phyloP scores from a whole-genome alignment of 1,140 invertebrate species.

The Homarus americanus region DNA sequence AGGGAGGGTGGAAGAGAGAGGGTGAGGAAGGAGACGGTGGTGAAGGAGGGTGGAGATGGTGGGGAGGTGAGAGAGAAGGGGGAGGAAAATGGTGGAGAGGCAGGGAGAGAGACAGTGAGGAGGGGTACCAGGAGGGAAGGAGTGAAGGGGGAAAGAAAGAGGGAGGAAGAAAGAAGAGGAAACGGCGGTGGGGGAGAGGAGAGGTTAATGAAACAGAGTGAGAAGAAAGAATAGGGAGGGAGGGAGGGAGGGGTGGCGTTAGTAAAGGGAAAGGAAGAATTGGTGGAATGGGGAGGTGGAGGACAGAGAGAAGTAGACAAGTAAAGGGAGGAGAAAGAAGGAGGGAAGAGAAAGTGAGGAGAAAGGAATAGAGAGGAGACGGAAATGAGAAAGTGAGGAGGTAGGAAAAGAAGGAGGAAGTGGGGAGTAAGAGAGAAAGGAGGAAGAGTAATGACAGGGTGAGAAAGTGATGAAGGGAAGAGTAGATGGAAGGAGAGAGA shows the following conservation, averaged over 20 bases:
- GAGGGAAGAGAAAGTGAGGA: not conserved
- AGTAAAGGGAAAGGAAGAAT: not conserved
- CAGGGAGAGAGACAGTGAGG: too few species aligned
- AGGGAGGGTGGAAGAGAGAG: not conserved
- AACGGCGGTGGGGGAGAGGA: not conserved
- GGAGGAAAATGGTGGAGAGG: not conserved
- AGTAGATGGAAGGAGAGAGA: slow-evolving; percentile 12
- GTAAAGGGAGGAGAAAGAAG: too few species aligned
- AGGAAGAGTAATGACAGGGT: not conserved
- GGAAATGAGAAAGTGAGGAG: not conserved
- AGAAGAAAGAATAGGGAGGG: not conserved
- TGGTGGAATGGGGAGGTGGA: too few species aligned
- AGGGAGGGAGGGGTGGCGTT: not conserved
- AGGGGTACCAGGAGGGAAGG: not conserved
- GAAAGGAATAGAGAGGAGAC: not conserved
- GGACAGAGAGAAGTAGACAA: too few species aligned
- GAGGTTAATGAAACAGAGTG: too few species aligned
- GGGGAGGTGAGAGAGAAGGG: not conserved
- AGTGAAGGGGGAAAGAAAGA: not conserved
- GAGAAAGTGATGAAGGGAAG: not conserved
- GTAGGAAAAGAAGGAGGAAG: not conserved
- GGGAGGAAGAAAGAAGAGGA: not conserved
- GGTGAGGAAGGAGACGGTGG: not conserved
- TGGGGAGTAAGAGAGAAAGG: not conserved
- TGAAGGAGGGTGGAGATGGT: not conserved